Conservation (phyloP, 2,888 invertebrate genomes). For the Dichetophora obliterata region DNA sequence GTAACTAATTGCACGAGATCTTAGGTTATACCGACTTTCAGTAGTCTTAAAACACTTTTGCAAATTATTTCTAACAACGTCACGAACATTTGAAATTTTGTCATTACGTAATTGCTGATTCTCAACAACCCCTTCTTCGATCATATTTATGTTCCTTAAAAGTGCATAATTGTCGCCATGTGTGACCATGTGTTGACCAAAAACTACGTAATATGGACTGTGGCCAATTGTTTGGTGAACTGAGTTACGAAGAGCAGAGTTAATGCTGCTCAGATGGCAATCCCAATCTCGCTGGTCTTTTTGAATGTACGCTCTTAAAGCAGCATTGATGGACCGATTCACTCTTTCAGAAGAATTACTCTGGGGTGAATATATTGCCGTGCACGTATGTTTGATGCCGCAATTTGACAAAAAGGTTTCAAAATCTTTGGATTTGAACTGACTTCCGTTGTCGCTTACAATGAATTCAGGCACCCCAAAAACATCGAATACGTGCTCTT, state of each 20-base stretch:
- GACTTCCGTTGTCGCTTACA: conserved; percentile 35
- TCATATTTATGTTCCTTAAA: background rate
- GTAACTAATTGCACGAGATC: too few species aligned
- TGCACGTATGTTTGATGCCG: conserved; percentile 23
- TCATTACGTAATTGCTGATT: background rate
- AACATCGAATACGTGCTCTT: background rate
- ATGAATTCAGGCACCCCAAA: background rate
- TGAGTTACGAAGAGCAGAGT: conserved; percentile 4
- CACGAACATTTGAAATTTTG: background rate
- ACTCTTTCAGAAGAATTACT: conserved; percentile 33
- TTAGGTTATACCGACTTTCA: too few species aligned
- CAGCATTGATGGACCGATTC: conserved; percentile 16
- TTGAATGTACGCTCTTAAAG: conserved; percentile 19
- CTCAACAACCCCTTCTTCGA: background rate
- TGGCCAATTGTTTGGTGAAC: background rate
- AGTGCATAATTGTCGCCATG: background rate
- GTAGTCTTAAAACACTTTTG: too few species aligned
- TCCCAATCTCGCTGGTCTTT: conserved; percentile 33
- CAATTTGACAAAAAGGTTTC: conserved; percentile 6
- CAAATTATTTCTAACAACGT: background rate
- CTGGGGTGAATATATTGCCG: conserved; percentile 39
- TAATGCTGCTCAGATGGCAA: background rate
- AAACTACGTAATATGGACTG: background rate
- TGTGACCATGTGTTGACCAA: background rate
- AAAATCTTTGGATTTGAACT: conserved; percentile 37